Evolutionary conservation across 2,797 vertebrate species (phyloP).

Genomic region (Phylloscopus collybita): DNA sequence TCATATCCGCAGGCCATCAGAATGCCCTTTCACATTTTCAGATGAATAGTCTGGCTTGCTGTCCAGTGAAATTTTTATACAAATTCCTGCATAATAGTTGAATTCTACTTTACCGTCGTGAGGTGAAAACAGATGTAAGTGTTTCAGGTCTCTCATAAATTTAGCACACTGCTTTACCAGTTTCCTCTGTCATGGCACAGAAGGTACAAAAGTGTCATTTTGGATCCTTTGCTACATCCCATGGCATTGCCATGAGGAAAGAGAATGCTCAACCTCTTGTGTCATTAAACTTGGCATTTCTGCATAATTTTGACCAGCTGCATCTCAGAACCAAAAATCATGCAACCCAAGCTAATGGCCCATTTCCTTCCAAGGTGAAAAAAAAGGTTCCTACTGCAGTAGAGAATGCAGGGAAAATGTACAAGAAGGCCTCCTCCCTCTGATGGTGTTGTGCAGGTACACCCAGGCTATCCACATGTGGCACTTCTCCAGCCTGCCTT

Average conservation of each 20-base stretch:
- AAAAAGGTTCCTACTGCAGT: neutral
- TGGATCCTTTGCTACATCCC: neutral
- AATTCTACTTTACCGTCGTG: rapidly evolving
- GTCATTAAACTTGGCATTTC: neutral
- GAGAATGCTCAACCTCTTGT: neutral
- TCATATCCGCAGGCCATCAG: neutral
- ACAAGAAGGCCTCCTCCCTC: neutral
- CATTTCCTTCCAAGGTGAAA: neutral
- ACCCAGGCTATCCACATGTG: neutral
- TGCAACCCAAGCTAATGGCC: neutral
- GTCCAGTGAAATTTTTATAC: neutral
- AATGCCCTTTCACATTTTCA: neutral
- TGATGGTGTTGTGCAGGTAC: neutral
- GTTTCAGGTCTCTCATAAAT: neutral
- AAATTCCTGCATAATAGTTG: neutral
- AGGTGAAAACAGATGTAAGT: neutral
- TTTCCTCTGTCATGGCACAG: neutral
- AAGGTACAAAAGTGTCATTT: neutral
- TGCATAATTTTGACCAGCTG: neutral
- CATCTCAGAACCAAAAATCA: neutral
- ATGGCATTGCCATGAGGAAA: neutral
- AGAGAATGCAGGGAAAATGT: neutral
- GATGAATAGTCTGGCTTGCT: neutral
- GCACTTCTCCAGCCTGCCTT: neutral
- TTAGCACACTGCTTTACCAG: neutral